Percentiles rank a stretch among this genome's conserved stretches.
Evolutionary conservation across 2,113 vertebrate species (phyloP).

Genomic region (Ariopsis seemanni): DNA sequence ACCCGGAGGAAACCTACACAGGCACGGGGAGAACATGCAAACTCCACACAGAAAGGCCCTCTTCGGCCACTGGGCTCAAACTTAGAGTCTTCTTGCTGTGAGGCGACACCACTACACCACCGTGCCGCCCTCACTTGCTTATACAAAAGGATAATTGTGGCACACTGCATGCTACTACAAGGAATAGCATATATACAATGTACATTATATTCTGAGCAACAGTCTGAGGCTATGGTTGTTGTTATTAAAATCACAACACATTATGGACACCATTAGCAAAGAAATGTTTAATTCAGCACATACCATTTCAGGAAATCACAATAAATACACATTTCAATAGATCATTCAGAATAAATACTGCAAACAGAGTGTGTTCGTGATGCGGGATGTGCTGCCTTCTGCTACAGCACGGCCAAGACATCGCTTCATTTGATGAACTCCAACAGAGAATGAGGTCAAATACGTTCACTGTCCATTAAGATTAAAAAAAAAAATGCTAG

Average conservation of each 20-base stretch:
- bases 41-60: too few species aligned
- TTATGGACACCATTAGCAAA: constrained; percentile 62
- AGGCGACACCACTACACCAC: too few species aligned
- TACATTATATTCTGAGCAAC: neutral
- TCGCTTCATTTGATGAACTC: constrained; percentile 36
- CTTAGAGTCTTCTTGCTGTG: too few species aligned
- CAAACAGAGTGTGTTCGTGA: constrained; percentile 81
- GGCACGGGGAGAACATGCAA: too few species aligned
- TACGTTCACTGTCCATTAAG: constrained; percentile 45
- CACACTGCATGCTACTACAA: neutral
- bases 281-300: constrained; percentile 86
- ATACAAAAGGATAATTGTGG: neutral
- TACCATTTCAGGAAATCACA: constrained; percentile 93
- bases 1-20: too few species aligned
- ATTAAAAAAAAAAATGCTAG: constrained; percentile 8
- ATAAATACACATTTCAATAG: constrained; percentile 95
- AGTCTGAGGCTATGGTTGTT: neutral
- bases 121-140: too few species aligned
- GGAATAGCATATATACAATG: neutral
- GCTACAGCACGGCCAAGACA: constrained; percentile 69
- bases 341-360: constrained; percentile 94
- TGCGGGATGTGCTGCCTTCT: constrained; percentile 75
- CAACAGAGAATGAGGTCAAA: constrained; percentile 48
- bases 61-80: too few species aligned
- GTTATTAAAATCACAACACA: constrained; percentile 19